phyloP scores from a whole-genome alignment of 2,113 vertebrate genomes.

The Atherinomorus stipes region DNA sequence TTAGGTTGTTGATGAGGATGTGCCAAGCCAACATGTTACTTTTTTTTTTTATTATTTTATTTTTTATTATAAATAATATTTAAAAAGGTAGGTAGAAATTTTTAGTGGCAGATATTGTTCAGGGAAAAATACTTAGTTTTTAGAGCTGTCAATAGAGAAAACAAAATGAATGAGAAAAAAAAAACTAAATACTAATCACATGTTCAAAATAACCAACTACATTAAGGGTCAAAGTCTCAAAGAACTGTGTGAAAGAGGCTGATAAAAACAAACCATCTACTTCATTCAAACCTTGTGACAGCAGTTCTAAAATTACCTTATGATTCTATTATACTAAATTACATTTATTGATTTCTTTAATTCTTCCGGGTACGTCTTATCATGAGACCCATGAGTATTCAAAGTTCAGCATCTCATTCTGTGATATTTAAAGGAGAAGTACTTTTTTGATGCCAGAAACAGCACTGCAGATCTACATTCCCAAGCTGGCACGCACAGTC shows the following conservation, averaged over 20 bases:
- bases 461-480: constrained; percentile 9
- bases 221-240: background rate
- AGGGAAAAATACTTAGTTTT: too few relatives aligned
- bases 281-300: constrained; percentile 33
- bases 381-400: constrained; percentile 22
- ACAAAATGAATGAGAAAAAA: too few relatives aligned
- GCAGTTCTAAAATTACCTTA: constrained; percentile 25
- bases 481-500: constrained; percentile 5
- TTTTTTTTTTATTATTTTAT: too few relatives aligned
- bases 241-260: background rate
- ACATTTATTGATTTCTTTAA: constrained; percentile 31
- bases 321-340: constrained; percentile 41
- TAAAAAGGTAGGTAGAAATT: too few relatives aligned
- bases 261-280: constrained; percentile 4
- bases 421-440: constrained; percentile 13
- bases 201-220: background rate
- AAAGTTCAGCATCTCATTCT: constrained; percentile 26
- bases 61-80: too few relatives aligned
- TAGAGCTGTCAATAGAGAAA: too few relatives aligned
- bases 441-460: constrained; percentile 13
- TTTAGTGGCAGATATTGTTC: too few relatives aligned
- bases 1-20: too few relatives aligned
- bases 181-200: background rate
- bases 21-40: too few relatives aligned
- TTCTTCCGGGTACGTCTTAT: constrained; percentile 14